These are phyloP conservation scores for Ictalurus punctatus DNA, from an alignment of 2,113 vertebrate species.

Conservation along the genomic window DNA sequence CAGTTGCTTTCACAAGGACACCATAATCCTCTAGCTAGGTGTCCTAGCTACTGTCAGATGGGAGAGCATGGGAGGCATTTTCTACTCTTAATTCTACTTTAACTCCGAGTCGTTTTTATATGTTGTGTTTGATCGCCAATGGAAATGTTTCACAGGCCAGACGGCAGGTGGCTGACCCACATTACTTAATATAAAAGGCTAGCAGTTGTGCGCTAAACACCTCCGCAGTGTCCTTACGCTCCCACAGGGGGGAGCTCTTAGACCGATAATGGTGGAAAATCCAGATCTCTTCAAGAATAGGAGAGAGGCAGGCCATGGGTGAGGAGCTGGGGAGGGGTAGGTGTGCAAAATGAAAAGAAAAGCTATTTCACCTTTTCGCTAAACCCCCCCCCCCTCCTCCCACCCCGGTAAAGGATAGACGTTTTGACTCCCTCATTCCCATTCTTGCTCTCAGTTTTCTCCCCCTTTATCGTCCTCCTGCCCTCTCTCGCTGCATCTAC, in stretches of 20 bases:
- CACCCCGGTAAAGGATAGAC: slow-evolving; percentile 66
- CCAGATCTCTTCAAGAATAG: slow-evolving; percentile 15
- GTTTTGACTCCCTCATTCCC: slow-evolving; percentile 63
- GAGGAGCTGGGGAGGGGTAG: slow-evolving; percentile 62
- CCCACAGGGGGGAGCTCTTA: slow-evolving; percentile 97
- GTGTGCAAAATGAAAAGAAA: slow-evolving; percentile 81
- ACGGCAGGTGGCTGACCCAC: slow-evolving; percentile 66
- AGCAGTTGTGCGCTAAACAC: slow-evolving; percentile 46
- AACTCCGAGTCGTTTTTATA: background rate
- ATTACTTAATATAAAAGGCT: slow-evolving; percentile 59
- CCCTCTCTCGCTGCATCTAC: slow-evolving; percentile 41
- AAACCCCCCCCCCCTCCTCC: slow-evolving; percentile 37
- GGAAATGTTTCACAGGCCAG: slow-evolving; percentile 61
- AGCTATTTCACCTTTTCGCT: slow-evolving; percentile 81
- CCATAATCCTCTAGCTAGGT: slow-evolving; percentile 39
- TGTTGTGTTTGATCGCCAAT: slow-evolving; percentile 53
- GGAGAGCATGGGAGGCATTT: background rate
- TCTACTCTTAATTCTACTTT: slow-evolving; percentile 39
- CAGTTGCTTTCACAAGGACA: slow-evolving; percentile 10
- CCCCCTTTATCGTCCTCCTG: slow-evolving; percentile 36
- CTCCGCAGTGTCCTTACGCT: slow-evolving; percentile 71
- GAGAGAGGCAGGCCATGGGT: slow-evolving; percentile 45
- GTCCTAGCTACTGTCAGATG: slow-evolving; percentile 14
- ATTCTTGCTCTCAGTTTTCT: slow-evolving; percentile 41
- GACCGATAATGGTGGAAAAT: slow-evolving; percentile 66